Conservation (phyloP, 1,140 invertebrate species). For the Meloidogyne exigua region DNA sequence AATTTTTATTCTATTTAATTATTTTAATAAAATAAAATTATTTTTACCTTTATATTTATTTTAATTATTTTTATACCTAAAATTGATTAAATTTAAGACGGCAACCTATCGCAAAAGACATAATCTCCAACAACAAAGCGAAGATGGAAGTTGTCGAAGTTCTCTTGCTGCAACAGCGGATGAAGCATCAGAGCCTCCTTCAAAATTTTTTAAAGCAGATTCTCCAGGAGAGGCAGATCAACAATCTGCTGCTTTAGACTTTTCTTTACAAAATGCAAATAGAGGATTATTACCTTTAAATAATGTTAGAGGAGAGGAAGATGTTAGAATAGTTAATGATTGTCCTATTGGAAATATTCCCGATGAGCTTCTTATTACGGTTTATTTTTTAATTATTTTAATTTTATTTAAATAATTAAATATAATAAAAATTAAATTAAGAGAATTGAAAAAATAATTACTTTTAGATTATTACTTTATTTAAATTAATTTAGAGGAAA, state of each 20-base stretch:
- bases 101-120: slow-evolving; percentile 36
- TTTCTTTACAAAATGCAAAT: slow-evolving; percentile 8
- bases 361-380: slow-evolving; percentile 57
- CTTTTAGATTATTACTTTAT: too few relatives aligned
- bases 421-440: background rate
- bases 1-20: background rate
- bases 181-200: slow-evolving; percentile 48
- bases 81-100: slow-evolving; percentile 1
- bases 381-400: too few relatives aligned
- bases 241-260: slow-evolving; percentile 24
- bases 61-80: too few relatives aligned
- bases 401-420: slow-evolving; percentile 10
- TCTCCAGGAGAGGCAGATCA: slow-evolving; percentile 57
- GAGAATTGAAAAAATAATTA: too few relatives aligned
- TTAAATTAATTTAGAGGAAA: too few relatives aligned
- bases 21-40: background rate
- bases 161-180: slow-evolving; percentile 58
- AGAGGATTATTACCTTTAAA: slow-evolving; percentile 2
- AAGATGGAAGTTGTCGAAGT: slow-evolving; percentile 52
- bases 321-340: background rate
- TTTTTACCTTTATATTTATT: too few relatives aligned
- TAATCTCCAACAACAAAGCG: slow-evolving; percentile 48
- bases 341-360: slow-evolving; percentile 48
- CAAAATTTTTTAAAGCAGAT: slow-evolving; percentile 54
- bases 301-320: background rate